Conservation (phyloP, 2,797 vertebrate genomes). For the Pitangus sulphuratus region DNA sequence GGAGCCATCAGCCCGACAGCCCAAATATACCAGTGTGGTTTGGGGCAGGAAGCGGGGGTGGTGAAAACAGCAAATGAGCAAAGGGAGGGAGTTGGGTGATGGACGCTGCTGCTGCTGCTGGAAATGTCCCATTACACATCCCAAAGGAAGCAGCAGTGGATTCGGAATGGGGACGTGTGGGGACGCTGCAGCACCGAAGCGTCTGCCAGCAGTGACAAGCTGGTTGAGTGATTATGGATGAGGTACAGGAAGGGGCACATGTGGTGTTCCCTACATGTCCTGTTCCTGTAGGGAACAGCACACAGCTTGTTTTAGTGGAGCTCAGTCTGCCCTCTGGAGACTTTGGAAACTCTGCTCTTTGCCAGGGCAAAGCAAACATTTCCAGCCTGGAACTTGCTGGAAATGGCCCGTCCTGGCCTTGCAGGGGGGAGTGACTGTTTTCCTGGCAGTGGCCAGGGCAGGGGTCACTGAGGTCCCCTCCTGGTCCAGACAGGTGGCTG, state of each 20-base stretch:
- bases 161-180: accelerated
- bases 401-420: background rate
- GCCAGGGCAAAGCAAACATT: background rate
- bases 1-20: background rate
- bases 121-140: accelerated
- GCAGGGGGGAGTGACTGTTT: accelerated
- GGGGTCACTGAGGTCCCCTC: background rate
- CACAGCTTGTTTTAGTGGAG: background rate
- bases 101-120: background rate
- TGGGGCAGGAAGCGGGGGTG: background rate
- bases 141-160: accelerated
- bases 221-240: accelerated
- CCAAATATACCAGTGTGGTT: accelerated
- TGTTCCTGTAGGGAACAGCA: background rate
- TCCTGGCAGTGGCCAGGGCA: accelerated
- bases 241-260: too few species aligned
- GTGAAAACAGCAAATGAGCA: background rate
- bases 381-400: background rate
- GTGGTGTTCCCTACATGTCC: too few species aligned
- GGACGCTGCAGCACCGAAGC: background rate
- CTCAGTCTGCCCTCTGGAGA: background rate
- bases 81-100: background rate
- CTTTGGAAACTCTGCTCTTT: background rate
- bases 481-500: background rate
- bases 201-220: accelerated